Base-by-base conservation (phyloP, 2,888 invertebrate genomes). In the Cryptocheilus praepositus region DNA sequence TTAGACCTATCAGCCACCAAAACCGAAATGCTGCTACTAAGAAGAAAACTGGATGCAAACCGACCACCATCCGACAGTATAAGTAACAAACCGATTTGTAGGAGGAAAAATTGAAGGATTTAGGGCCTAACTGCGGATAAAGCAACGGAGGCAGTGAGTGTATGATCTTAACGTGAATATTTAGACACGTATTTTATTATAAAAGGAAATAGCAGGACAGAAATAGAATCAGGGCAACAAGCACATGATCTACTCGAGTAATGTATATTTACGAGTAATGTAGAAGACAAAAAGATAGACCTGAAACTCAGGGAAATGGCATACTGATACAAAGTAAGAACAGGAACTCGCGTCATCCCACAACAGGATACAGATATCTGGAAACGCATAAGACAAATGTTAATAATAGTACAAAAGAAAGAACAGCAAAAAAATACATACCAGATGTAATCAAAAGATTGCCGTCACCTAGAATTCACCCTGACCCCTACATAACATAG, bases 61-160 rank as follows among this genome's bases (percentile, higher is more conserved):
- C 25, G 52, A 18, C 66, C 64, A 1, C 71, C 66, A 0, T 25
- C 3, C 0, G 53, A 72, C 0, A 57, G 19, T 15, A n/a, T 76
- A 0, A 28, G 36, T 2, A 25, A 18, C 0, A 53, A 19, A 1
- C 8, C 19, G 0, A 49, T 72, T n/a, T n/a, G n/a, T 0, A 62
- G 36, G 0, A 0, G 64, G 3, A 55, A 3, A 7, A 16, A 44
- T 11, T 64, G 2, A 69, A 57, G 13, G 71, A 71, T 21, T 46
- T 74, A 0, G 74, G 74, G n/a, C n/a, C n/a, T n/a, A n/a, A 0
- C 16, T 75, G 0, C 36, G 19, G 3, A 49, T 72, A 1, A 70
- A 67, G 0, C 16, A 15, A 0, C 16, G 61, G 1, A n/a, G n/a
- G n/a, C n/a, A n/a, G n/a, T n/a, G n/a, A n/a, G n/a, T n/a, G n/a